A percentile compares a stretch with the other conserved stretches of the same genome.
phyloP scores from a whole-genome alignment of 2,888 invertebrate species.

The Cybosia mesomella region DNA sequence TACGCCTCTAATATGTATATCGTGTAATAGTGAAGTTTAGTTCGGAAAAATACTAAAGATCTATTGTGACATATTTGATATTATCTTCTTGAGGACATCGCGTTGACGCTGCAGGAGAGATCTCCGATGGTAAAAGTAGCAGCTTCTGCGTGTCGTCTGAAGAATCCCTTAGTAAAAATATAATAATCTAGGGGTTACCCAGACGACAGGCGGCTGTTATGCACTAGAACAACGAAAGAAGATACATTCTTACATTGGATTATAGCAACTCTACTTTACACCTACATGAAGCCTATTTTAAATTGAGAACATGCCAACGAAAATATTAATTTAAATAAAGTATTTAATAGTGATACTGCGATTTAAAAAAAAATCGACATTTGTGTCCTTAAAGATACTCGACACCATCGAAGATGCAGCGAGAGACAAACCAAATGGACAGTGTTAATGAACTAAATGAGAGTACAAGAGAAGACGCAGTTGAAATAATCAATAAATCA shows the following conservation, averaged over 20 bases:
- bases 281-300: background rate
- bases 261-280: background rate
- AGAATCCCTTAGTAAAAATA: conserved; percentile 20
- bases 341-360: background rate
- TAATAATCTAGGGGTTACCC: conserved; percentile 21
- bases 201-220: conserved; percentile 24
- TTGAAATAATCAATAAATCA: background rate
- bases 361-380: background rate
- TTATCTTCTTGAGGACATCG: background rate
- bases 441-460: background rate
- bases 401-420: background rate
- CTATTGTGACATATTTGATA: background rate
- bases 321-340: background rate
- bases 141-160: conserved; percentile 18
- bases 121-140: conserved; percentile 5
- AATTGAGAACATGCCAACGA: background rate
- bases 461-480: background rate
- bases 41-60: background rate
- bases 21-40: background rate
- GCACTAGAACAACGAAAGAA: conserved; percentile 10
- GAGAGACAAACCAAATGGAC: background rate
- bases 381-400: background rate
- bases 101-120: conserved; percentile 4
- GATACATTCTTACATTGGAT: background rate
- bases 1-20: too few species aligned